phyloP scores from a whole-genome alignment of 1,140 invertebrate genomes.

The Caenorhabditis briggsae region DNA sequence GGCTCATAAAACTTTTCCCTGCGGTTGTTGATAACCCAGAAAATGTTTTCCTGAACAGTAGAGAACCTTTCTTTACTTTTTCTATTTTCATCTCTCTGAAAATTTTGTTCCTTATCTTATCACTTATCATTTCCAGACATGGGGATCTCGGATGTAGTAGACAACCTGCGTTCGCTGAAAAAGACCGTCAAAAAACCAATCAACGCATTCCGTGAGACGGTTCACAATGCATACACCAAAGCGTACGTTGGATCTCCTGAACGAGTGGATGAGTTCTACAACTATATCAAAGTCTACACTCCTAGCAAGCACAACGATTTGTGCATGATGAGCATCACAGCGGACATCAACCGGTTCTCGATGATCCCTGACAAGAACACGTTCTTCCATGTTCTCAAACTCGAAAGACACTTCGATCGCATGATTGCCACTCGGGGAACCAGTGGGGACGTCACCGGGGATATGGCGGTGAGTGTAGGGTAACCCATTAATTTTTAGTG shows the following conservation, averaged over 20 bases:
- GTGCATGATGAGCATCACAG: slow-evolving; percentile 49
- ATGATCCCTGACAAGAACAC: slow-evolving; percentile 36
- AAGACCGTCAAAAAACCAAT: slow-evolving; percentile 37
- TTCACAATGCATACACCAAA: slow-evolving; percentile 38
- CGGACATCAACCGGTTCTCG: slow-evolving; percentile 21
- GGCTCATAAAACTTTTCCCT: not conserved
- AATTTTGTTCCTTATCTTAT: not conserved
- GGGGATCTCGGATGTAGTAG: slow-evolving; percentile 27
- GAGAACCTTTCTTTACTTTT: not conserved
- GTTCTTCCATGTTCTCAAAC: slow-evolving; percentile 52
- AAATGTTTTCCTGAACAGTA: not conserved
- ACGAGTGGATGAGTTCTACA: slow-evolving; percentile 39
- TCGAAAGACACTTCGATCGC: slow-evolving; percentile 34
- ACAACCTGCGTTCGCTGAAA: slow-evolving; percentile 12
- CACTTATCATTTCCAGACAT: slow-evolving; percentile 1
- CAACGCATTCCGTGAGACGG: slow-evolving; percentile 12
- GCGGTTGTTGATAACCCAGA: no score
- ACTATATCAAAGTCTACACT: slow-evolving; percentile 44
- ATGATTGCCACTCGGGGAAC: slow-evolving; percentile 26
- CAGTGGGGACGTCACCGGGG: slow-evolving; percentile 33
- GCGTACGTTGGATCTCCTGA: slow-evolving; percentile 21
- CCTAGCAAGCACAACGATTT: slow-evolving; percentile 35
- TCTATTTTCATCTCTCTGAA: not conserved
- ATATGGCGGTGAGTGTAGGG: slow-evolving; percentile 29
- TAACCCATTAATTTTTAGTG: not conserved